These are phyloP conservation scores for Sciaenops ocellatus DNA, from an alignment of 2,797 vertebrate genomes.

Conservation along the genomic window DNA sequence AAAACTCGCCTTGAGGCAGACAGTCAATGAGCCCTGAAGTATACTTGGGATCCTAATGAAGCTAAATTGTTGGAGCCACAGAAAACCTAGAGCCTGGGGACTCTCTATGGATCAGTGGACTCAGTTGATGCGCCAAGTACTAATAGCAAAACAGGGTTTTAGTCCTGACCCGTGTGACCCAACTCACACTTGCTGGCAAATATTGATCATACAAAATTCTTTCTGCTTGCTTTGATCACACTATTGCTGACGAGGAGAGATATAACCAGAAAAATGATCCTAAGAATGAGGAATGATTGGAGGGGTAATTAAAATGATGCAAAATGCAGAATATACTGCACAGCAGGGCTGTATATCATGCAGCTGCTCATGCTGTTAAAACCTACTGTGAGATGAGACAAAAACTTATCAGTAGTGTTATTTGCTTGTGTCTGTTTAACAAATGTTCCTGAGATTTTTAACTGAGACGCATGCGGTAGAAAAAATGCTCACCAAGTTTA, in stretches of 20 bases:
- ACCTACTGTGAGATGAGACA: constrained; percentile 10
- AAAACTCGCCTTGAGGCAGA: constrained; percentile 54
- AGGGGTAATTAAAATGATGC: constrained; percentile 24
- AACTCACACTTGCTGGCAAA: neutral
- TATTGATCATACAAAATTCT: neutral
- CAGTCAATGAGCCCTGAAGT: constrained; percentile 74
- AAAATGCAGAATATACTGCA: neutral
- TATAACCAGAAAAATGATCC: constrained; percentile 18
- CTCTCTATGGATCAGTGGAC: constrained; percentile 38
- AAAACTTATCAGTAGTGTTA: neutral
- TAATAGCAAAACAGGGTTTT: constrained; percentile 37
- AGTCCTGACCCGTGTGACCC: constrained; percentile 6
- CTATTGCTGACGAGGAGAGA: neutral
- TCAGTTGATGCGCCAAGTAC: constrained; percentile 27
- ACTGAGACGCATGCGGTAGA: neutral
- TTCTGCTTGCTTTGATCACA: constrained; percentile 1
- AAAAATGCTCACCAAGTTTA: constrained; percentile 15
- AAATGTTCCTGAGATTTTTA: neutral
- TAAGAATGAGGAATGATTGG: constrained; percentile 1
- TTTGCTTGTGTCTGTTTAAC: constrained; percentile 8
- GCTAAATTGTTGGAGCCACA: constrained; percentile 58
- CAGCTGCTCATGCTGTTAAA: constrained; percentile 33
- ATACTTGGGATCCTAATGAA: constrained; percentile 68
- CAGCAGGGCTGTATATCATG: constrained; percentile 24
- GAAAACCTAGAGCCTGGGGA: constrained; percentile 53